Base-by-base conservation (phyloP, 2,113 vertebrate genomes). In the Pseudopipra pipra region DNA sequence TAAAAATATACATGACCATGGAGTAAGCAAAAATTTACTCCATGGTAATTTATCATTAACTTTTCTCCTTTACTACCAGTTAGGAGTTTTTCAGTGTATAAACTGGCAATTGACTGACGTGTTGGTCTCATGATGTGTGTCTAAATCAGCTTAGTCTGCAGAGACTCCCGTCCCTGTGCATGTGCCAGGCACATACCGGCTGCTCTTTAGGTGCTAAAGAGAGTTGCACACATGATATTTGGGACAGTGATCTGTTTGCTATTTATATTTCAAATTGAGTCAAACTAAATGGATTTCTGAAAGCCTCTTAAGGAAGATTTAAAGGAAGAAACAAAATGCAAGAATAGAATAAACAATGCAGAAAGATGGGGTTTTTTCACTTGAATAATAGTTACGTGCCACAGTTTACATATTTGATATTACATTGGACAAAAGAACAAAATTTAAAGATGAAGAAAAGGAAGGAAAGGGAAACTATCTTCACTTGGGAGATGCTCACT, bases 261-360 rank as follows among this genome's bases (percentile, higher is more conserved):
- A 97, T 97, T 96, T 97, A 82, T 97, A 95, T 85, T 90, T 84
- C 56, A 52, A 56, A 90, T 33, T 44, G 84, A 96, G 86, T 78
- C 95, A 78, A 59, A 49, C 91, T 97, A 96, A 96, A 90, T 87
- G 93, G 95, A 97, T 97, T 97, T 94, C 59, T 72, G 44, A 93
- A 97, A 97, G 93, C 96, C 62, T 95, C 94, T 97, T 97, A 95
- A 84, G n/a, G 76, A 90, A 81, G 94, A 81, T 72, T 95, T 93
- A 85, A 92, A 85, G 80, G 47, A 87, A 89, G 89, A 84, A 90
- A 73, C 12, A 63, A 80, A 87, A 65, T 54, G 30, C 28, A 84
- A 59, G 46, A 88, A 62, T 12, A 70, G 47, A n/a, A n/a, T 59
- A 86, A 76, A 61, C 11, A 37, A 16, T 16, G 28, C 22, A 56